phyloP scores from a whole-genome alignment of 2,888 invertebrate genomes.

The Napeogenes inachia region DNA sequence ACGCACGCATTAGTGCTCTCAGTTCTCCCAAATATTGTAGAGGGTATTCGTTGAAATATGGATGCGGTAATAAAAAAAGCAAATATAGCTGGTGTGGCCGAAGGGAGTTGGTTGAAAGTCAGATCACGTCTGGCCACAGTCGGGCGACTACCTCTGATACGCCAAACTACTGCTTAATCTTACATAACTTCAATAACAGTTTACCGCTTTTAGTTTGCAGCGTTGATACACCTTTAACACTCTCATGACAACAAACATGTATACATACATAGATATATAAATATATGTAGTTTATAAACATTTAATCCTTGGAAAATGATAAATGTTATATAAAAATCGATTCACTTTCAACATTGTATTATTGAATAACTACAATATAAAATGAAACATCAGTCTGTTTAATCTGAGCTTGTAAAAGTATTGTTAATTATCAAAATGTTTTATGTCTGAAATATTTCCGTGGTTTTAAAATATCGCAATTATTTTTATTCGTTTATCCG shows the following conservation, averaged over 20 bases:
- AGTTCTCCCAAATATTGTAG: slow-evolving; percentile 67
- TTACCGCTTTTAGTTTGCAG: slow-evolving; percentile 27
- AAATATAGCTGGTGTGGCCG: slow-evolving; percentile 59
- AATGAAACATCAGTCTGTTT: background rate
- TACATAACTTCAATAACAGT: slow-evolving; percentile 42
- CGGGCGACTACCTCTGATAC: slow-evolving; percentile 38
- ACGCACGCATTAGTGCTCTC: slow-evolving; percentile 67
- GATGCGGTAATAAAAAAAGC: slow-evolving; percentile 69
- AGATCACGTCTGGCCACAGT: slow-evolving; percentile 53
- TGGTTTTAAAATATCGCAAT: background rate
- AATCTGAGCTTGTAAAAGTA: background rate
- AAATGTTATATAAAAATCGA: background rate
- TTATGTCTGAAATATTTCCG: background rate
- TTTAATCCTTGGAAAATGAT: no score
- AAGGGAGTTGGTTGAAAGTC: slow-evolving; percentile 49
- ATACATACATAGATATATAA: no score
- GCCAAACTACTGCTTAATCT: slow-evolving; percentile 30
- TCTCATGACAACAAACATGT: background rate
- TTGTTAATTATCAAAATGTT: background rate
- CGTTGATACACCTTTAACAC: background rate
- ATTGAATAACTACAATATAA: background rate
- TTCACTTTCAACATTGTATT: background rate
- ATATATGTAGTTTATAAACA: no score
- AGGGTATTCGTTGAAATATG: slow-evolving; percentile 68
- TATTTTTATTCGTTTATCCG: slow-evolving; percentile 1